Conservation (phyloP, 2,888 invertebrate genomes). For the Blera fallax region DNA sequence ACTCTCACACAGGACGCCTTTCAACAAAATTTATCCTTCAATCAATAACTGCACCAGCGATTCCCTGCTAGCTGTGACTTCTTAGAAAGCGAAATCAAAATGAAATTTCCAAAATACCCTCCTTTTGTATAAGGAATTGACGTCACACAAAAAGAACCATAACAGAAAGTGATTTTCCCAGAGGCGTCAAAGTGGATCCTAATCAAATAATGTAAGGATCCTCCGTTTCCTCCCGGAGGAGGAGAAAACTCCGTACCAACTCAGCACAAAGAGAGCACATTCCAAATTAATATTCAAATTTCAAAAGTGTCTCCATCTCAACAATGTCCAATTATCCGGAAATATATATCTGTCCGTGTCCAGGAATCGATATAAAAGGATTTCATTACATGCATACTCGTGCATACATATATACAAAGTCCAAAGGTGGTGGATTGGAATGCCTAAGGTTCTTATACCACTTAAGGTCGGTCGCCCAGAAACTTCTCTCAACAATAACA, state of each 20-base stretch:
- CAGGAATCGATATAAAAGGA: constrained; percentile 43
- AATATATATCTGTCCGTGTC: constrained; percentile 23
- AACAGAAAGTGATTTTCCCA: background rate
- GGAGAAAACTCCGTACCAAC: background rate
- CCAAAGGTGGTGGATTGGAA: constrained; percentile 50
- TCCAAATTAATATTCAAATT: constrained; percentile 43
- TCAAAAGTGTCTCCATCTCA: constrained; percentile 12
- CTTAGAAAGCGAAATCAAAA: background rate
- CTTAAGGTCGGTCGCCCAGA: constrained; percentile 33
- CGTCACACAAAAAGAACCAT: constrained; percentile 2
- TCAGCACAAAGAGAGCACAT: background rate
- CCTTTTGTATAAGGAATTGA: background rate
- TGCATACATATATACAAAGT: background rate
- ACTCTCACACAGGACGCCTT: too few species aligned
- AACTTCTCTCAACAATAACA: constrained; percentile 26
- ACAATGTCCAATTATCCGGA: constrained; percentile 46
- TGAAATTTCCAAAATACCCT: background rate
- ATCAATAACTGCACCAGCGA: too few species aligned
- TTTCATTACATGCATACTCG: constrained; percentile 34
- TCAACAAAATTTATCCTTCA: too few species aligned
- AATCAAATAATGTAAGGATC: constrained; percentile 24
- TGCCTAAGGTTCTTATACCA: constrained; percentile 40
- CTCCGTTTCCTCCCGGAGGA: background rate
- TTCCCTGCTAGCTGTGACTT: too few species aligned
- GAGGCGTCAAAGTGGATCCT: constrained; percentile 17